Evolutionary conservation across 2,888 invertebrate species (phyloP).

Genomic region (Eupeodes latifasciatus): DNA sequence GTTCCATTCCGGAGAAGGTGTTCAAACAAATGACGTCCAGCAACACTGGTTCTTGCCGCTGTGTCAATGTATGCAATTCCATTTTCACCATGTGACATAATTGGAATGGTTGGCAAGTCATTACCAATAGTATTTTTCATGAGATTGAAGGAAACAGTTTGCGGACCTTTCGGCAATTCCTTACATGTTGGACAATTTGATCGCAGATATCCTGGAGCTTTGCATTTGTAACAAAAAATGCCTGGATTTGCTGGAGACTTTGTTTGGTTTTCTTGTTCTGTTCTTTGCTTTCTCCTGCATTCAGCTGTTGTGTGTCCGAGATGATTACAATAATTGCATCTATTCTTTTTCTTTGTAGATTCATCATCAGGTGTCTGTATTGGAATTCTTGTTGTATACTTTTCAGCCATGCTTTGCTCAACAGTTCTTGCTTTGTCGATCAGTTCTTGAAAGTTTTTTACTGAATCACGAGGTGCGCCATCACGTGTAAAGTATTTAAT

Average conservation of each 20-base stretch:
- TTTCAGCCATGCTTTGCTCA: conserved; percentile 16
- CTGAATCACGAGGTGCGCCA: no score
- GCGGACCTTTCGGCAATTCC: background rate
- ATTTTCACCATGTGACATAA: conserved; percentile 14
- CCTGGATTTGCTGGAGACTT: background rate
- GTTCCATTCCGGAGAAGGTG: conserved; percentile 45
- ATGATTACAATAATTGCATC: background rate
- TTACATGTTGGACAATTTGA: background rate
- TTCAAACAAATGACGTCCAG: conserved; percentile 55
- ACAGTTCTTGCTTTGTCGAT: conserved; percentile 16
- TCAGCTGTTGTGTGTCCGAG: no score
- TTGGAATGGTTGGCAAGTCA: conserved; percentile 12
- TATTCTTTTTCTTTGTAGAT: background rate
- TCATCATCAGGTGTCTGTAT: background rate
- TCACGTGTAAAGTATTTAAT: no score
- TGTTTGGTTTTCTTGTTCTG: no score
- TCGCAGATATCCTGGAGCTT: no score
- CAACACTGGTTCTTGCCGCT: conserved; percentile 26
- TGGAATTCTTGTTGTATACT: background rate
- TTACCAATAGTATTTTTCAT: background rate
- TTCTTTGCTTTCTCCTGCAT: no score
- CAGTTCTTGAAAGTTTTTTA: no score
- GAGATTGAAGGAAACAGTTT: no score
- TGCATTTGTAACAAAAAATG: background rate
- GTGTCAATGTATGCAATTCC: conserved; percentile 60